Evolutionary conservation across 2,113 vertebrate species (phyloP).

Genomic region (Pteruthius melanotis): DNA sequence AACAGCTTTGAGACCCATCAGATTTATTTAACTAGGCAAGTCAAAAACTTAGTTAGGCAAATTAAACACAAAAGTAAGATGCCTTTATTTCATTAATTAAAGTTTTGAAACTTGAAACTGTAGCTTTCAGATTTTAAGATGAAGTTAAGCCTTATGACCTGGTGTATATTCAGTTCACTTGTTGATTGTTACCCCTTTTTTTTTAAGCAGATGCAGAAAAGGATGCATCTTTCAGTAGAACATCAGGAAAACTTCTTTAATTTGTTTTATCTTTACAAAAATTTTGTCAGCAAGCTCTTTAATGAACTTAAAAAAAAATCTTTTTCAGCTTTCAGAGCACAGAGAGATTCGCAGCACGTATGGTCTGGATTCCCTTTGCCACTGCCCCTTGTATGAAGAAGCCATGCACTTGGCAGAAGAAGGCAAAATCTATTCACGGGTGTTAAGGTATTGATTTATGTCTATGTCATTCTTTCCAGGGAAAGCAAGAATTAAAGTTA

Average conservation of each 20-base stretch:
- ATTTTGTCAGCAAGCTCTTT: not conserved
- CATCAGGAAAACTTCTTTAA: not conserved
- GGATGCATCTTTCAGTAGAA: not conserved
- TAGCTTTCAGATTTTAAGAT: not conserved
- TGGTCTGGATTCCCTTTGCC: conserved; percentile 77
- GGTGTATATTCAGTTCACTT: not conserved
- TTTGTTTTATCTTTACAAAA: not conserved
- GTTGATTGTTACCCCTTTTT: not conserved
- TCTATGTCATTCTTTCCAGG: not conserved
- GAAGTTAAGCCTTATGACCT: not conserved
- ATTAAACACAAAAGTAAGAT: not conserved
- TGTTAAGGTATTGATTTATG: conserved; percentile 78
- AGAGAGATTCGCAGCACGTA: conserved; percentile 71
- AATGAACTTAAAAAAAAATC: not conserved
- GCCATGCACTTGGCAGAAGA: conserved; percentile 91
- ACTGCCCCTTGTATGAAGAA: conserved; percentile 88
- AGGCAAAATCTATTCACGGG: conserved; percentile 88
- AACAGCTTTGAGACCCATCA: not conserved
- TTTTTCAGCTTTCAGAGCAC: conserved; percentile 82
- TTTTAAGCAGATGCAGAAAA: not conserved
- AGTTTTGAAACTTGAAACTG: not conserved
- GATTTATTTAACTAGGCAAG: not conserved
- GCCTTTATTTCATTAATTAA: not conserved
- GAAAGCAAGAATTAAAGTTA: not conserved
- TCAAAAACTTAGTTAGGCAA: not conserved